A percentile compares a stretch with the other conserved stretches of the same genome.
phyloP scores from a whole-genome alignment of 1,140 invertebrate species.

The Papilio helenus region DNA sequence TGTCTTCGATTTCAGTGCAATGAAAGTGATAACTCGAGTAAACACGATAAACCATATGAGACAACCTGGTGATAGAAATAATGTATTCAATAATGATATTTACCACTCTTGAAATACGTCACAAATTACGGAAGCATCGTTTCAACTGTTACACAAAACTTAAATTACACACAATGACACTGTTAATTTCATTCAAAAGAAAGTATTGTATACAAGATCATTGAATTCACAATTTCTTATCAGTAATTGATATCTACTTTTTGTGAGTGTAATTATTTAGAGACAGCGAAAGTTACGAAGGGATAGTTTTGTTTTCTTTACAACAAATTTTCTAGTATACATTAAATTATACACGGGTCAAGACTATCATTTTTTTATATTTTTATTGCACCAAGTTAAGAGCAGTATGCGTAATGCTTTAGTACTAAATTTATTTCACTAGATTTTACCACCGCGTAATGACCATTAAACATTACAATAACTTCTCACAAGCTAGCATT shows the following conservation, averaged over 20 bases:
- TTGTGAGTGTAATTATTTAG: constrained; percentile 25
- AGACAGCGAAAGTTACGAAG: constrained; percentile 11
- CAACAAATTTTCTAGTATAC: neutral
- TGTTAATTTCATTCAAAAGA: constrained; percentile 22
- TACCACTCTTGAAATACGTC: neutral
- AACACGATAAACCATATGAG: constrained; percentile 33
- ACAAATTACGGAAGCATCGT: neutral
- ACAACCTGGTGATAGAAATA: constrained; percentile 11
- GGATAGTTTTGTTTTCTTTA: neutral
- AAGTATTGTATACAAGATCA: constrained; percentile 36
- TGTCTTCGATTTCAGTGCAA: constrained; percentile 34
- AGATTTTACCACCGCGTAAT: too few species aligned
- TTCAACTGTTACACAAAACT: constrained; percentile 4
- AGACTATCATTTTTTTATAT: neutral
- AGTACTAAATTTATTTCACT: too few species aligned
- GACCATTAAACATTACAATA: neutral
- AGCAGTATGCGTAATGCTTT: neutral
- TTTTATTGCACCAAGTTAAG: neutral
- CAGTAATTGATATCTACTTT: constrained; percentile 42
- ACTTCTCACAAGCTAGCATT: neutral
- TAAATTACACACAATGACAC: constrained; percentile 26
- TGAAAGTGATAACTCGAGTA: constrained; percentile 39
- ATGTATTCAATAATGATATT: constrained; percentile 27
- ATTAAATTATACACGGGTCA: neutral
- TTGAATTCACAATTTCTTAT: constrained; percentile 40